Evolutionary conservation across 2,113 vertebrate genomes (phyloP), one percentile per base, ranked within the genome.

Genomic region (Aspidoscelis tigris): DNA sequence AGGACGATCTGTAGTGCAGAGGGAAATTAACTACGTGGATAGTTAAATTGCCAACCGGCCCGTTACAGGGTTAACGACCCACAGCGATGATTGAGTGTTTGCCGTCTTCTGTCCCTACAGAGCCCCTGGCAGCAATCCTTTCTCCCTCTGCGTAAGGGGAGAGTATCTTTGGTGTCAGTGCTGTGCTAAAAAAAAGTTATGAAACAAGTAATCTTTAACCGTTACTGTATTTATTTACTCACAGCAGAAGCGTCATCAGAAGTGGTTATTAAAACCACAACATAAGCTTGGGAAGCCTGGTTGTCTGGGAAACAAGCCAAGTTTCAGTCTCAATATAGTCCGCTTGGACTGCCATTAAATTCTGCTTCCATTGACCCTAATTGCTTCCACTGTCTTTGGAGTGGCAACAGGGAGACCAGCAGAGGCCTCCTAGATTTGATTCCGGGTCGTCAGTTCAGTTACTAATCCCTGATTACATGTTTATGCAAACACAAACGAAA

Each of bases 1-100:
- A 47, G 75, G n/a, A 86, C 53, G 44, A 53, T 47, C 47, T 47
- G 64, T 18, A 83, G 20, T 50, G 86, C 55, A 12, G 55, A 14
- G 84, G 39, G 71, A 12, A 80, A 76, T 65, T 65, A 80, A 76
- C 16, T 84, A 81, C 53, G 26, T 4, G 71, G 12, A 11, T 18
- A 84, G 84, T 4, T 43, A 84, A 88, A 84, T 81, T 0, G 58
- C 2, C n/a, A 22, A 18, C 0, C 0, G 84, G 74, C 81, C 68
- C 1, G 50, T 77, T 79, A 76, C 55, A 58, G 73, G 80, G 26
- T 10, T 87, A 22, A 61, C 58, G 4, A 41, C 43, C 58, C 41
- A 82, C 44, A 80, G 82, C 53, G 39, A 88, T 39, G 70, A 50
- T 47, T 12, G 22, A 33, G 20, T 10, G 22, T 21, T 55, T 65